Percentiles rank a stretch among this genome's conserved stretches.
These are phyloP conservation scores for Tetramorium alpestre DNA, from an alignment of 1,140 invertebrate species.

Conservation along the genomic window DNA sequence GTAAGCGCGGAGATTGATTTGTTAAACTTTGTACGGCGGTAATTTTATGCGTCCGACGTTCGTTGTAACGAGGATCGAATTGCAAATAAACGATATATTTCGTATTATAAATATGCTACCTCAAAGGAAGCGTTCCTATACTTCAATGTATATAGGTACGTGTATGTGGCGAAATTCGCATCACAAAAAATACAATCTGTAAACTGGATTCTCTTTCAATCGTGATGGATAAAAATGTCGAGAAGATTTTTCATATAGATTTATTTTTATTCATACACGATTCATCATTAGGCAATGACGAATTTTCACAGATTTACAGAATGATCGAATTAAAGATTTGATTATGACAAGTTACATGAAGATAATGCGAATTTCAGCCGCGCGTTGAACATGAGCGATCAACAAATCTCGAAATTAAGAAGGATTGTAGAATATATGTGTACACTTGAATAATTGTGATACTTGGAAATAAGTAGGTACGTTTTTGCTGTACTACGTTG, in stretches of 20 bases:
- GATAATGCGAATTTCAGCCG: conserved; percentile 7
- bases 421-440: conserved; percentile 48
- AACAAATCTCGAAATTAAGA: conserved; percentile 11
- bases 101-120: conserved; percentile 26
- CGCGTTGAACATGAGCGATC: neutral
- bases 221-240: neutral
- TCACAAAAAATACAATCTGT: neutral
- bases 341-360: neutral
- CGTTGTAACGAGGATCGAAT: conserved; percentile 21
- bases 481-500: conserved; percentile 44
- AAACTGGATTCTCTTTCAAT: neutral
- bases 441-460: conserved; percentile 74
- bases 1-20: neutral
- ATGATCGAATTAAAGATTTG: neutral
- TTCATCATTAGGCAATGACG: neutral
- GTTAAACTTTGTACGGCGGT: conserved; percentile 13
- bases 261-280: neutral
- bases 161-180: conserved; percentile 30
- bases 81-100: conserved; percentile 28
- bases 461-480: conserved; percentile 72
- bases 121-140: conserved; percentile 32
- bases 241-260: neutral
- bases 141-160: conserved; percentile 2
- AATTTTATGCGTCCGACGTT: neutral
- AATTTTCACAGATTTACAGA: neutral